These are phyloP conservation scores for Alcedo atthis DNA, from an alignment of 2,797 vertebrate genomes.

Conservation along the genomic window DNA sequence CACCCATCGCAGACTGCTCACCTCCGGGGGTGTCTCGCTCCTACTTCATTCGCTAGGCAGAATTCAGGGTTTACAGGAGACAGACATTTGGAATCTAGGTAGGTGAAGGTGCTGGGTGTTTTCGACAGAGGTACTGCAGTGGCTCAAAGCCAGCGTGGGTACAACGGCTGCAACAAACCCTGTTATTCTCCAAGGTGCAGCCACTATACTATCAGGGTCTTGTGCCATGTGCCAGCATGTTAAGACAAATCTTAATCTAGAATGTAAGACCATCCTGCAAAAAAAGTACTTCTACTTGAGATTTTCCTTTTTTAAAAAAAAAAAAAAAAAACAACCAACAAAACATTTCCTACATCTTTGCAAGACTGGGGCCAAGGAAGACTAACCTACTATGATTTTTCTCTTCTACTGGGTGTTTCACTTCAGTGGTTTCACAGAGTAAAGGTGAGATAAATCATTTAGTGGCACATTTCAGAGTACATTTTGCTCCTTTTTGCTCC, in stretches of 20 bases:
- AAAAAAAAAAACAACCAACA: too few species aligned
- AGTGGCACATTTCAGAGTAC: conserved; percentile 14
- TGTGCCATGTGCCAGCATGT: rapidly evolving
- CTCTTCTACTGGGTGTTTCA: not conserved
- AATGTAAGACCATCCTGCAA: not conserved
- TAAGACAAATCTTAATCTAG: not conserved
- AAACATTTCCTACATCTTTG: not conserved
- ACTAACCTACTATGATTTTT: not conserved
- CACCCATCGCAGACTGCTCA: rapidly evolving
- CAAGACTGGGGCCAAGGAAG: not conserved
- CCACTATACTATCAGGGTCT: not conserved
- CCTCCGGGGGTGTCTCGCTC: rapidly evolving
- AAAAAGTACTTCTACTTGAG: not conserved
- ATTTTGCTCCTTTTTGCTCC: conserved; percentile 39
- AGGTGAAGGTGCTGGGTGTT: not conserved
- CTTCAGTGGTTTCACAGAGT: conserved; percentile 9
- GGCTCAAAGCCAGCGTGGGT: not conserved
- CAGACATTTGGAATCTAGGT: not conserved
- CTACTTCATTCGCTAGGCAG: rapidly evolving
- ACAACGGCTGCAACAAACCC: not conserved
- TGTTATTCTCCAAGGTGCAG: not conserved
- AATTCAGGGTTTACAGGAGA: rapidly evolving
- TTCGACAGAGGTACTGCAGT: not conserved
- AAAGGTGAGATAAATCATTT: conserved; percentile 41
- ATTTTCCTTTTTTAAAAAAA: not conserved